Evolutionary conservation across 2,797 vertebrate genomes (phyloP).

Genomic region (Leucoraja ocellata): DNA sequence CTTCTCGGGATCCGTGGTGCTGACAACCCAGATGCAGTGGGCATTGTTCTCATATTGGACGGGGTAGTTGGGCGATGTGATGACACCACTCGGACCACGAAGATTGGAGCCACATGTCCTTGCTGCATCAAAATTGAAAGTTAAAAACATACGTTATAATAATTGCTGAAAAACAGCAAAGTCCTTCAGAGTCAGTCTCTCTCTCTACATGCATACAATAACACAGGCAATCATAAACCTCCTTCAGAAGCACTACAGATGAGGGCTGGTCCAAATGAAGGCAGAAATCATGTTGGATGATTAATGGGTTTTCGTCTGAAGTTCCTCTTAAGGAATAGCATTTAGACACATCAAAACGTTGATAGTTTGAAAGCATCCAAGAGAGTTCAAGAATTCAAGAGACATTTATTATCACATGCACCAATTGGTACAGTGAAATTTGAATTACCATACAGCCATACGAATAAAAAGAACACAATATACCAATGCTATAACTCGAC

Average conservation of each 20-base stretch:
- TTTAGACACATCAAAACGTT: not conserved
- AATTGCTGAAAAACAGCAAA: not conserved
- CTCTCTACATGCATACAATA: not conserved
- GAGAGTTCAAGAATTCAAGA: too few relatives aligned
- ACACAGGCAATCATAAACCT: too few relatives aligned
- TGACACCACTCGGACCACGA: slow-evolving; percentile 83
- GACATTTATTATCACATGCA: too few relatives aligned
- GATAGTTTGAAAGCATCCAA: too few relatives aligned
- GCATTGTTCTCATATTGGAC: slow-evolving; percentile 98
- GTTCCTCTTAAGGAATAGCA: not conserved
- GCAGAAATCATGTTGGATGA: not conserved
- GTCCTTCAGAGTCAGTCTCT: not conserved
- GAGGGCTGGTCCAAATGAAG: not conserved
- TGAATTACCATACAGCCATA: too few relatives aligned
- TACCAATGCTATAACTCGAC: too few relatives aligned
- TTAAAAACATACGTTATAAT: not conserved
- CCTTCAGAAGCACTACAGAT: not conserved
- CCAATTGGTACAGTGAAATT: too few relatives aligned
- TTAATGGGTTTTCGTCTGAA: not conserved
- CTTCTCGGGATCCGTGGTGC: slow-evolving; percentile 79
- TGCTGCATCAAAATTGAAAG: slow-evolving; percentile 57
- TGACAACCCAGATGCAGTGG: slow-evolving; percentile 95
- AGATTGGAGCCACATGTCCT: slow-evolving; percentile 94
- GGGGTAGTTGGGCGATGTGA: slow-evolving; percentile 96
- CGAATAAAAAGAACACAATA: too few relatives aligned